Evolutionary conservation across 2,797 vertebrate genomes (phyloP).

Genomic region (Peromyscus nudipes): DNA sequence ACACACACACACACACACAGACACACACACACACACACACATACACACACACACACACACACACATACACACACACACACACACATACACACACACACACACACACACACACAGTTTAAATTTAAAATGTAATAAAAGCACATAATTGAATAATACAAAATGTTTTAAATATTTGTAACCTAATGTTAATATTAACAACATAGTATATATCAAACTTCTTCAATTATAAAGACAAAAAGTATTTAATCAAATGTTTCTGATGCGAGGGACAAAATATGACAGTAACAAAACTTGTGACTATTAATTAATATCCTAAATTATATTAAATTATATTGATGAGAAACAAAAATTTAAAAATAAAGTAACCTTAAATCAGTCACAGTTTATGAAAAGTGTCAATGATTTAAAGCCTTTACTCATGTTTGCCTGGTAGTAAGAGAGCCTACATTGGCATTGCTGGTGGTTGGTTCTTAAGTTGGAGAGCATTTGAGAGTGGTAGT

Average conservation of each 20-base stretch:
- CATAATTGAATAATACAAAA: neutral
- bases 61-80: too few species aligned
- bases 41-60: neutral
- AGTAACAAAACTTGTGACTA: neutral
- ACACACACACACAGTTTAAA: too few species aligned
- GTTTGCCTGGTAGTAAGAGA: neutral
- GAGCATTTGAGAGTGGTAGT: neutral
- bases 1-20: too few species aligned
- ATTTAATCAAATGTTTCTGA: neutral
- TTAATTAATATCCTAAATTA: constrained; percentile 11
- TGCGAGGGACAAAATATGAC: neutral
- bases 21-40: too few species aligned
- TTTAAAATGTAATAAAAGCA: neutral
- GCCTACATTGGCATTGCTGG: neutral
- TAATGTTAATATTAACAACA: neutral
- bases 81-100: neutral
- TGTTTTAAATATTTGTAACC: neutral
- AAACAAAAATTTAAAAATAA: neutral
- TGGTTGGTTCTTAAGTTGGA: neutral
- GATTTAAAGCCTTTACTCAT: neutral
- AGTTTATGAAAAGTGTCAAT: neutral
- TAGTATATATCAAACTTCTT: neutral
- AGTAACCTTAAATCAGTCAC: neutral
- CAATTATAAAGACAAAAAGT: neutral
- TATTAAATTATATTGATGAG: neutral